Evolutionary conservation across 2,797 vertebrate genomes (phyloP).

Genomic region (Dendrocincla fuliginosa): DNA sequence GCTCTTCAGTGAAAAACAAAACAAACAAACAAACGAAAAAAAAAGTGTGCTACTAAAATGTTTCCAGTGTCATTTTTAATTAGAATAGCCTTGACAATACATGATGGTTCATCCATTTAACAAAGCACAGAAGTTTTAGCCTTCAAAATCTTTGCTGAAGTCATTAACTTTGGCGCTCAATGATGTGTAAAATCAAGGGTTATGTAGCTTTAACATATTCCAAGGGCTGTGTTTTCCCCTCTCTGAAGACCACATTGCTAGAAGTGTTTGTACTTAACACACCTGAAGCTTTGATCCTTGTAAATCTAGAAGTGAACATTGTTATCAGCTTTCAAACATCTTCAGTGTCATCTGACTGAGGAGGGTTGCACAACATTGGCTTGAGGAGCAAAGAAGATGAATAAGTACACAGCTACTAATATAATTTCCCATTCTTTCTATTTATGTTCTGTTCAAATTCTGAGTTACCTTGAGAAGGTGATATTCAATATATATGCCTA

Average conservation of each 20-base stretch:
- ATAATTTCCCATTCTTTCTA: neutral
- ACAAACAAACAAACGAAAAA: neutral
- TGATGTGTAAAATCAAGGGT: neutral
- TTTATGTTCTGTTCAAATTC: neutral
- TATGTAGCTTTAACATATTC: neutral
- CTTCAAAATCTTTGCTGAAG: neutral
- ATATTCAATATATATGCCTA: neutral
- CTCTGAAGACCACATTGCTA: neutral
- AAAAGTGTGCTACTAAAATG: neutral
- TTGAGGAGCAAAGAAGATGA: neutral
- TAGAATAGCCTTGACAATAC: neutral
- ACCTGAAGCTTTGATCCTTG: neutral
- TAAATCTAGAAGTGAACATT: neutral
- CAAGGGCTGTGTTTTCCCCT: neutral
- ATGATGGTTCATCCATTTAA: neutral
- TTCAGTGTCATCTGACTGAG: neutral
- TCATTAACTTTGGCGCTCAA: neutral
- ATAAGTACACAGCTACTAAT: neutral
- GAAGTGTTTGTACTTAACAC: neutral
- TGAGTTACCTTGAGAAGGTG: neutral
- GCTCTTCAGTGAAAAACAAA: neutral
- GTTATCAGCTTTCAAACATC: neutral
- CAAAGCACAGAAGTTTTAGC: neutral
- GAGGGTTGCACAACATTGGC: fast-evolving
- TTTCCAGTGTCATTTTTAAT: neutral